Percentiles rank a stretch among this genome's conserved stretches.
Evolutionary conservation across 1,140 invertebrate genomes (phyloP).

Genomic region (Matsumurasca onukii): DNA sequence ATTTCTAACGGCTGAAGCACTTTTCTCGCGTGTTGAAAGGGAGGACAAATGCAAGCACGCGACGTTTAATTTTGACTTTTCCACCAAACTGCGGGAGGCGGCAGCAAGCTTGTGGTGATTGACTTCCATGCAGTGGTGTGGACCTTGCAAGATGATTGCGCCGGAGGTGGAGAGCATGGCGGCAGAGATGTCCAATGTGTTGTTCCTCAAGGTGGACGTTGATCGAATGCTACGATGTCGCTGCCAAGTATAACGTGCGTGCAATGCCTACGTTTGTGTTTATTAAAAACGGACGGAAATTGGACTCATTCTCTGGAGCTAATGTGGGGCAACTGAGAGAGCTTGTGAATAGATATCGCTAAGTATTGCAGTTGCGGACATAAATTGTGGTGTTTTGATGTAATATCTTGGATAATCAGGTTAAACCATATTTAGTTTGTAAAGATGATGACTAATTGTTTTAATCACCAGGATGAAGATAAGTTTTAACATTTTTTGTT

Average conservation of each 20-base stretch:
- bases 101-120: constrained; percentile 82
- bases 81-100: constrained; percentile 71
- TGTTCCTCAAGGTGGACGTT: constrained; percentile 78
- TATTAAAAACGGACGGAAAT: constrained; percentile 71
- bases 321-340: neutral
- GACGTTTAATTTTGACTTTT: constrained; percentile 63
- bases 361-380: no score
- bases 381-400: no score
- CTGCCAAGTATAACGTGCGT: constrained; percentile 73
- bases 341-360: neutral
- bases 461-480: neutral
- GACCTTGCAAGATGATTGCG: constrained; percentile 91
- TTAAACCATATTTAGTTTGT: no score
- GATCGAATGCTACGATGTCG: constrained; percentile 84
- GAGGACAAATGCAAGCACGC: neutral
- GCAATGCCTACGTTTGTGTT: constrained; percentile 95
- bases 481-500: neutral
- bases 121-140: constrained; percentile 89
- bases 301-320: constrained; percentile 48
- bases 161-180: constrained; percentile 67
- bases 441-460: no score
- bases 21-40: neutral
- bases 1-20: neutral
- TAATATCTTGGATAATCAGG: no score
- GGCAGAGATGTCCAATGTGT: constrained; percentile 52